Evolutionary conservation across 2,797 vertebrate species (phyloP).

Genomic region (Mastacembelus armatus): DNA sequence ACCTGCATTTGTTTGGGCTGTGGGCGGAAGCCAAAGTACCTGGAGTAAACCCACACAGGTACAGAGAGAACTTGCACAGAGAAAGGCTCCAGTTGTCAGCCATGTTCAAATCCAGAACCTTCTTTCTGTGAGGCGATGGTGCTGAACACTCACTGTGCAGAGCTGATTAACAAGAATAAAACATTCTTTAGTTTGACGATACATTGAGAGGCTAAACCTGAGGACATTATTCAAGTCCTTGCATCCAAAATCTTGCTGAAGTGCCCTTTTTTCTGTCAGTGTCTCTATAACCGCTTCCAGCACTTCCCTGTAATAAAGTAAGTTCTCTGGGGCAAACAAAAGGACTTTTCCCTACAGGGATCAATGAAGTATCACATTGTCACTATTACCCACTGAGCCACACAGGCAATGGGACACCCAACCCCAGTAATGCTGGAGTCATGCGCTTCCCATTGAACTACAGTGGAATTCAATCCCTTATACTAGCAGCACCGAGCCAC

Average conservation of each 20-base stretch:
- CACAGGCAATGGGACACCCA: conserved; percentile 43
- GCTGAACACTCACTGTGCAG: too few species aligned
- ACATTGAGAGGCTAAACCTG: neutral
- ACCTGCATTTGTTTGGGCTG: too few species aligned
- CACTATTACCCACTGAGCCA: conserved; percentile 42
- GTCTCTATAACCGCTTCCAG: neutral
- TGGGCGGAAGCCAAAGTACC: too few species aligned
- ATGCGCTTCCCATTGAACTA: conserved; percentile 8
- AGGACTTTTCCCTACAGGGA: conserved; percentile 33
- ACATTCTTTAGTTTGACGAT: too few species aligned
- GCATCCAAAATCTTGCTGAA: conserved; percentile 4
- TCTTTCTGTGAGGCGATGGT: too few species aligned
- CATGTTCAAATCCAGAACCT: too few species aligned
- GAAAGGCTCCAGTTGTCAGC: too few species aligned
- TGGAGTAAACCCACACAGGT: too few species aligned
- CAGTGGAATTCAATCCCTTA: conserved; percentile 43
- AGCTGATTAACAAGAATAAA: too few species aligned
- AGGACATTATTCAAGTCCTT: too few species aligned
- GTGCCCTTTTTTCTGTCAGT: conserved; percentile 3
- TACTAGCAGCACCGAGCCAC: conserved; percentile 4
- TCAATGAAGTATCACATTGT: conserved; percentile 58
- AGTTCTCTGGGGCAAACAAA: conserved; percentile 27
- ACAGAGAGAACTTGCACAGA: too few species aligned
- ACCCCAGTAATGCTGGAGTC: conserved; percentile 21
- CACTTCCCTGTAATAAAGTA: neutral